phyloP scores from a whole-genome alignment of 2,797 vertebrate genomes.

The Halcyon chelicuti region DNA sequence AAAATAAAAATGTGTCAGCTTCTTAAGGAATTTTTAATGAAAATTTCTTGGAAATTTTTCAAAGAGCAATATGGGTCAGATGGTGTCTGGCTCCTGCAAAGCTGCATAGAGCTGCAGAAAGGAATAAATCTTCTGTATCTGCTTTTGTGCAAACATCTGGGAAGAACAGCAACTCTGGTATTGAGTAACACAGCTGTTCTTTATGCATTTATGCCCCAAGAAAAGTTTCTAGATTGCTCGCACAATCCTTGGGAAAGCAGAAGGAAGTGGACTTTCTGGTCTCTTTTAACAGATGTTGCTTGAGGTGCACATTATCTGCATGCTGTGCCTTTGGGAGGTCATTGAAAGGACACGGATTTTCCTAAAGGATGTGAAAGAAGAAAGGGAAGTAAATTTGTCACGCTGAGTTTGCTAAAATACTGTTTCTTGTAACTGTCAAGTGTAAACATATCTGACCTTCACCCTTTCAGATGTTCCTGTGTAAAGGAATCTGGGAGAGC shows the following conservation, averaged over 20 bases:
- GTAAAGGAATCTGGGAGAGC: background rate
- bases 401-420: background rate
- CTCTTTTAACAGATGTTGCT: background rate
- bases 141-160: background rate
- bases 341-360: background rate
- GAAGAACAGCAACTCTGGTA: background rate
- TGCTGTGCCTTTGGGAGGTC: background rate
- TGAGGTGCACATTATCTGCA: background rate
- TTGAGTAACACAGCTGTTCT: background rate
- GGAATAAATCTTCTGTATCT: background rate
- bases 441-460: background rate
- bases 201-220: background rate
- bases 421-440: background rate
- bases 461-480: background rate
- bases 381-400: background rate
- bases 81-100: background rate
- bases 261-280: background rate
- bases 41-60: no score
- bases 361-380: background rate
- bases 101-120: background rate
- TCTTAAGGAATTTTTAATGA: background rate
- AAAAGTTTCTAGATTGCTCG: background rate
- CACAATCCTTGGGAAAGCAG: background rate
- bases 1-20: background rate
- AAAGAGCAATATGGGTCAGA: background rate